A percentile compares a stretch with the other conserved stretches of the same genome.
These are phyloP conservation scores for Hoplostethus atlanticus DNA, from an alignment of 2,797 vertebrate species.

Conservation along the genomic window DNA sequence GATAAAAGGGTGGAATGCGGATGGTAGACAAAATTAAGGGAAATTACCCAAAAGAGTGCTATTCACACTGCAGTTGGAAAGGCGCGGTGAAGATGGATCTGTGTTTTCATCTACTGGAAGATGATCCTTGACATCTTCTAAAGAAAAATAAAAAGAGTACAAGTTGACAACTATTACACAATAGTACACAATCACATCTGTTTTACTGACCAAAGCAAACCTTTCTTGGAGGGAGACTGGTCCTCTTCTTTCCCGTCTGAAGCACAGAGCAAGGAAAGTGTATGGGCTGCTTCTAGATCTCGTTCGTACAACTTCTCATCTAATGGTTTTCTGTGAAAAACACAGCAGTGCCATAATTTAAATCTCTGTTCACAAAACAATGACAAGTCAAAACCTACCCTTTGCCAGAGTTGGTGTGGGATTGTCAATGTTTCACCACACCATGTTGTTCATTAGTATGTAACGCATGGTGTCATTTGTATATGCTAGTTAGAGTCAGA, in stretches of 20 bases:
- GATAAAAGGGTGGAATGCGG: not conserved
- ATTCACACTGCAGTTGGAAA: conserved; percentile 91
- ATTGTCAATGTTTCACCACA: conserved; percentile 3
- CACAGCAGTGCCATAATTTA: not conserved
- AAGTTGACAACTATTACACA: not conserved
- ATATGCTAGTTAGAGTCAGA: not conserved
- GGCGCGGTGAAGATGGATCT: conserved; percentile 52
- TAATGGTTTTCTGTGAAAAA: conserved; percentile 83
- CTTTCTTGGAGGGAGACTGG: conserved; percentile 63
- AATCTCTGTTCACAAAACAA: not conserved
- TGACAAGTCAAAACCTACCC: not conserved
- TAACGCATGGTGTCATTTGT: not conserved
- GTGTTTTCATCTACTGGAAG: conserved; percentile 63
- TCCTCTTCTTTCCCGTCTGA: conserved; percentile 54
- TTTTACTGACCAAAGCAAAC: conserved; percentile 57
- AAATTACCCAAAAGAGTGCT: conserved; percentile 82
- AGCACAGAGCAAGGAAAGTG: conserved; percentile 86
- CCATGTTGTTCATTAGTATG: not conserved
- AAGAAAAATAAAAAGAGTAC: conserved; percentile 8
- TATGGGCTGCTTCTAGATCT: conserved; percentile 91
- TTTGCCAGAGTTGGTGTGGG: not conserved
- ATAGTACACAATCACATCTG: not conserved
- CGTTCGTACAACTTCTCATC: conserved; percentile 87
- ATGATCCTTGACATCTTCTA: conserved; percentile 46
- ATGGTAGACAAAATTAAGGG: not conserved